These are phyloP conservation scores for Ibycter americanus DNA, from an alignment of 2,797 vertebrate genomes.

Conservation along the genomic window DNA sequence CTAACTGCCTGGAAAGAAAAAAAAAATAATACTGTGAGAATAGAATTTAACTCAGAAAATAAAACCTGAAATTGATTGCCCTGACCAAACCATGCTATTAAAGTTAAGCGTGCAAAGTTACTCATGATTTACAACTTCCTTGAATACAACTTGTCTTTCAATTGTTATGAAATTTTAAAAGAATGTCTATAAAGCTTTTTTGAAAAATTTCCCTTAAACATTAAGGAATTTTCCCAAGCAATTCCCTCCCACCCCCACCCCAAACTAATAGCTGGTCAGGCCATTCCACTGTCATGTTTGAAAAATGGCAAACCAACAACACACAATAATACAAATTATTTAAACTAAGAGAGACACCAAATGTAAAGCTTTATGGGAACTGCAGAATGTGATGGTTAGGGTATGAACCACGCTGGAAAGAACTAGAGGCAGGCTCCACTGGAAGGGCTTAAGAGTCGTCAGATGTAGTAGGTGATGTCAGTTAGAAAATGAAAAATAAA, in stretches of 20 bases:
- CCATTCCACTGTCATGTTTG: constrained; percentile 72
- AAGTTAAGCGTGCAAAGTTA: constrained; percentile 91
- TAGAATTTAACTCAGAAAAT: constrained; percentile 66
- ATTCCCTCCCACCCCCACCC: constrained; percentile 79
- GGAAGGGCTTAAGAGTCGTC: constrained; percentile 65
- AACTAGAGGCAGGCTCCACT: constrained; percentile 53
- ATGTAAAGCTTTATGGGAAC: constrained; percentile 65
- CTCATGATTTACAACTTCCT: constrained; percentile 82
- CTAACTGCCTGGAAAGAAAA: constrained; percentile 71
- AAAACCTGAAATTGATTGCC: constrained; percentile 60
- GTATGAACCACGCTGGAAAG: constrained; percentile 42
- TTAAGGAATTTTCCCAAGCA: constrained; percentile 92
- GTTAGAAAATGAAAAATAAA: constrained; percentile 70
- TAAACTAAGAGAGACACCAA: constrained; percentile 69
- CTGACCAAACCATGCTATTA: constrained; percentile 88
- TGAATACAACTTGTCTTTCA: constrained; percentile 85
- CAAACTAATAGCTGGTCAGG: constrained; percentile 84
- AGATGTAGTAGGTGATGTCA: constrained; percentile 65
- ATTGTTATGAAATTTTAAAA: constrained; percentile 84
- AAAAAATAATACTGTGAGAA: constrained; percentile 21
- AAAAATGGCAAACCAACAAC: constrained; percentile 78
- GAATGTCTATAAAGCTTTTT: constrained; percentile 87
- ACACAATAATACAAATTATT: constrained; percentile 61
- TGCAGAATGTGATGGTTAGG: constrained; percentile 67
- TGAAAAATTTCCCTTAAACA: constrained; percentile 95